A percentile compares a stretch with the other conserved stretches of the same genome.
Conservation (phyloP, 2,797 vertebrate genomes). For the Gallirallus australis region DNA sequence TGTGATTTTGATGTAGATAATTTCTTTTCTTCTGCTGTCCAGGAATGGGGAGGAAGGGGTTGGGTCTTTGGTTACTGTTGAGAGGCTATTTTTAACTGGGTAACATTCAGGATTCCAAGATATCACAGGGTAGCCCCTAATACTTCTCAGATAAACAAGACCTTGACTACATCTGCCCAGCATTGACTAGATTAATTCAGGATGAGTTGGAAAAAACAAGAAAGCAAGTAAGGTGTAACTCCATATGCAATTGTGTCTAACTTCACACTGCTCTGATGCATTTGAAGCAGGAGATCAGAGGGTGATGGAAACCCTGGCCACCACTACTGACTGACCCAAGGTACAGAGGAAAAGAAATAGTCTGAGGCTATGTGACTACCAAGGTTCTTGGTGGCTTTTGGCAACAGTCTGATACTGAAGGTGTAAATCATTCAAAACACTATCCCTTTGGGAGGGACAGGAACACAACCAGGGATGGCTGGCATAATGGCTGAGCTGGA, state of each 20-base stretch:
- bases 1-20: not conserved
- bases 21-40: not conserved
- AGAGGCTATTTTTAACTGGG: not conserved
- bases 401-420: not conserved
- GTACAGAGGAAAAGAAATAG: not conserved
- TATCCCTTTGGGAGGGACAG: not conserved
- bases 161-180: not conserved
- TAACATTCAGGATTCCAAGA: not conserved
- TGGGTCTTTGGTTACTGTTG: not conserved
- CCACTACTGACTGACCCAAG: not conserved
- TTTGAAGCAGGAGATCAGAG: not conserved
- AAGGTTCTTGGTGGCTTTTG: not conserved
- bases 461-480: not conserved
- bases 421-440: not conserved
- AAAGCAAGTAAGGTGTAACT: not conserved
- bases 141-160: not conserved
- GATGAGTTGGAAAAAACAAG: not conserved
- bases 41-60: not conserved
- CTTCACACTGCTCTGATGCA: not conserved
- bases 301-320: not conserved
- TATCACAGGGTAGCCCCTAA: accelerated
- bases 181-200: not conserved
- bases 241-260: not conserved
- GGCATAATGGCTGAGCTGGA: not conserved
- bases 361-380: not conserved